Base-by-base conservation (phyloP, 2,888 invertebrate species). In the Cactoblastis cactorum region DNA sequence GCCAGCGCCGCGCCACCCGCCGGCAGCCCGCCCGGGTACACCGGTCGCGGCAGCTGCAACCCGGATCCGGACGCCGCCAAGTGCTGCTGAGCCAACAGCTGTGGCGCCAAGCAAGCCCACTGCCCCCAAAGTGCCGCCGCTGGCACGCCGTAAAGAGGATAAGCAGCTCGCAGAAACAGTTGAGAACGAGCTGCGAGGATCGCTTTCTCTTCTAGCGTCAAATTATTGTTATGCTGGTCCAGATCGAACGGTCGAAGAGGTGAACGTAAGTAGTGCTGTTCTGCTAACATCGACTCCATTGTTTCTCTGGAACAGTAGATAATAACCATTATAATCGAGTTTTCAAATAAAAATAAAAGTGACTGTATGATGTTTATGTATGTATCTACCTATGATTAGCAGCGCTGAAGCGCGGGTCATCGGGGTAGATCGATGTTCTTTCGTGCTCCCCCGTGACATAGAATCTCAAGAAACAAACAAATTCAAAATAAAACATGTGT, bases 271-370 rank as follows among this genome's bases (percentile, higher is more conserved):
- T 95, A 93, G 65, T 96, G 95, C 82, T 96, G 96, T 72, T 96
- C 96, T 38, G 94, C 95, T 67, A 96, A 80, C 94, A 96, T 95
- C 49, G 94, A 94, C 81, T 96, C 96, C 96, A 96, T 96, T 52
- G 96, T 96, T 87, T 96, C 96, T 84, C 96, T 96, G 93, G 62
- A 86, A 89, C 57, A 67, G 63, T 52, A 67, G 54, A 64, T 57
- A 61, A 51, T 11, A 49, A 53, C 17, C 56, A 51, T 63, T 62
- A 56, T 65, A 53, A 55, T 45, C 34, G 28, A 33, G 45, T 28
- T 33, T 34, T 39, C 18, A 15, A 28, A 8, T 47, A 49, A 32
- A 39, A 50, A 33, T 37, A 61, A 59, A 61, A 58, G 71, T 69
- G 67, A 74, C 71, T 68, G 66, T 66, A 61, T 67, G 65, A 65